Conservation (phyloP, 2,113 vertebrate genomes). For the Caloenas nicobarica region DNA sequence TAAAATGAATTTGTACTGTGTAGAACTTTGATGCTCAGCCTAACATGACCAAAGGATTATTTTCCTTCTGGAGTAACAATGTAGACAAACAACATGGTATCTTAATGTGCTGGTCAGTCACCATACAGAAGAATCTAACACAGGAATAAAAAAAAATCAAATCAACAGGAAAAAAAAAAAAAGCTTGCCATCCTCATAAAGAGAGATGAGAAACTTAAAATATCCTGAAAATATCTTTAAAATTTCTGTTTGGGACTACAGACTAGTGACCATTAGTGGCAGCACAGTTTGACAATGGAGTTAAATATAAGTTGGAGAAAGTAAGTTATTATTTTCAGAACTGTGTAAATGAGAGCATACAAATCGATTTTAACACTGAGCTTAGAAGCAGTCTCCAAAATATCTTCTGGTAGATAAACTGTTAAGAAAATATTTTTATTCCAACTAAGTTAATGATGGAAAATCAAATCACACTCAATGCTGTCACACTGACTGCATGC, state of each 20-base stretch:
- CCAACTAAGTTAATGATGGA: slow-evolving; percentile 40
- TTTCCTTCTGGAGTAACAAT: background rate
- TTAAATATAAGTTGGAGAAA: background rate
- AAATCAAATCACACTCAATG: slow-evolving; percentile 47
- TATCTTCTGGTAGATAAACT: slow-evolving; percentile 54
- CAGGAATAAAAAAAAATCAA: background rate
- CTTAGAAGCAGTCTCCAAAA: slow-evolving; percentile 40
- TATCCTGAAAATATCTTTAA: background rate
- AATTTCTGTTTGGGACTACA: background rate
- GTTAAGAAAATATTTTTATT: slow-evolving; percentile 67
- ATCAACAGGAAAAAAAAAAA: background rate
- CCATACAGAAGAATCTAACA: background rate
- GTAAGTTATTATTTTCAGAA: background rate
- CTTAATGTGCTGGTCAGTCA: background rate
- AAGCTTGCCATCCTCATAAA: background rate
- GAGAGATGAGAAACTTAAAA: background rate
- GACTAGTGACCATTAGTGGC: background rate
- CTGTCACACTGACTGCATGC: background rate
- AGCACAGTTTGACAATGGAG: background rate
- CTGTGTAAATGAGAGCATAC: background rate
- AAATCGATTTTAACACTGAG: slow-evolving; percentile 28
- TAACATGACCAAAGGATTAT: background rate
- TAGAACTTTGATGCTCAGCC: background rate
- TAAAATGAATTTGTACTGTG: background rate
- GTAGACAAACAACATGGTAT: background rate